phyloP scores from a whole-genome alignment of 2,113 vertebrate genomes.

The Microcebus griseorufus region DNA sequence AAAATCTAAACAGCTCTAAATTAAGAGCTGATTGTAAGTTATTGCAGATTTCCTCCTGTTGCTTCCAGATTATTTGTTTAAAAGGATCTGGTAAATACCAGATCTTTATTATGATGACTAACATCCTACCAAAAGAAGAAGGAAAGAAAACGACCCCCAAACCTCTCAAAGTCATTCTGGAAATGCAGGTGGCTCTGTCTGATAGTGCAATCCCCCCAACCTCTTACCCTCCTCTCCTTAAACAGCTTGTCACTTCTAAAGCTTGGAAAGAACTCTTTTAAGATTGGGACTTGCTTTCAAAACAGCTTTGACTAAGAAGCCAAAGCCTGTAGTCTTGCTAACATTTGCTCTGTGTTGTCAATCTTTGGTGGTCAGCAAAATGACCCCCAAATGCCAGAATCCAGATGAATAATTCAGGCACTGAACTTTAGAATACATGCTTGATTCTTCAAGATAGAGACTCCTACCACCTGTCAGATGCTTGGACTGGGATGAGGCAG shows the following conservation, averaged over 20 bases:
- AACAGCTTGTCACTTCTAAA: constrained; percentile 61
- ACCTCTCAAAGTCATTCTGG: constrained; percentile 58
- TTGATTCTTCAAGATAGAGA: constrained; percentile 62
- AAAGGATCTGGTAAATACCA: constrained; percentile 81
- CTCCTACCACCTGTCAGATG: constrained; percentile 50
- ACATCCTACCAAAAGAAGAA: constrained; percentile 76
- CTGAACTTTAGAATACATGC: constrained; percentile 67
- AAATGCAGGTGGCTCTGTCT: constrained; percentile 77
- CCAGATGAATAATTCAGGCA: constrained; percentile 33
- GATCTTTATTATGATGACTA: constrained; percentile 78
- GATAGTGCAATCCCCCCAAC: background rate
- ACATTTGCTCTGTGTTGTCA: constrained; percentile 60
- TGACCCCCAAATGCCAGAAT: constrained; percentile 58
- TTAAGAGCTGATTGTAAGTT: constrained; percentile 80
- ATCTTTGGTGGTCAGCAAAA: constrained; percentile 70
- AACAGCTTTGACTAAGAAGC: constrained; percentile 62
- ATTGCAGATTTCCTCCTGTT: constrained; percentile 81
- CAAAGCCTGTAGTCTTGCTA: constrained; percentile 73
- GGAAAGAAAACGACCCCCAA: background rate
- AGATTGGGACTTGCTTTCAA: constrained; percentile 69
- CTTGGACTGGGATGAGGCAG: constrained; percentile 37
- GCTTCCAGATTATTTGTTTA: constrained; percentile 82
- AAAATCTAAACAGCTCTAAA: constrained; percentile 62
- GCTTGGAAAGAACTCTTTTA: constrained; percentile 84
- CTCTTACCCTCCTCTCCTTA: background rate